Evolutionary conservation across 2,888 invertebrate species (phyloP).

Genomic region (Agrotis exclamationis): DNA sequence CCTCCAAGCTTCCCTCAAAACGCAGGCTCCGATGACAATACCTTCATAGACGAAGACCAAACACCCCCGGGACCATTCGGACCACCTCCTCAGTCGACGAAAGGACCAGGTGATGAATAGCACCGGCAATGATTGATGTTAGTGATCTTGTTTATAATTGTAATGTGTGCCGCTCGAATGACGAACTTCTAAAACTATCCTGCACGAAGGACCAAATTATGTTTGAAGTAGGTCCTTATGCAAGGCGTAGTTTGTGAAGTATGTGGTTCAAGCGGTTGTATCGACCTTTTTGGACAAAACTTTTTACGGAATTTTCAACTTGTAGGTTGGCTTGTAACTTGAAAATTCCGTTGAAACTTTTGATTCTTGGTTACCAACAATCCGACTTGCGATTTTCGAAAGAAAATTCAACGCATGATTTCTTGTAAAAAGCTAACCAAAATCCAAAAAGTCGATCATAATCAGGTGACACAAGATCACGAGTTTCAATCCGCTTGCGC

Average conservation of each 20-base stretch:
- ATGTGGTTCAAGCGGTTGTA: slow-evolving; percentile 28
- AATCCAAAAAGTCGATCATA: slow-evolving; percentile 56
- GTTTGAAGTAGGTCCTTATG: slow-evolving; percentile 20
- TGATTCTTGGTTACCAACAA: slow-evolving; percentile 46
- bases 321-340: slow-evolving; percentile 35
- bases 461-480: slow-evolving; percentile 80
- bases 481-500: slow-evolving; percentile 81
- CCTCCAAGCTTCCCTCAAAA: slow-evolving; percentile 65
- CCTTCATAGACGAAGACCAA: slow-evolving; percentile 81
- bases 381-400: slow-evolving; percentile 12
- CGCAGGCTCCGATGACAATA: slow-evolving; percentile 67
- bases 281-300: slow-evolving; percentile 53
- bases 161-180: slow-evolving; percentile 36
- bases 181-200: slow-evolving; percentile 16
- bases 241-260: background rate
- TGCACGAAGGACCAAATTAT: slow-evolving; percentile 26
- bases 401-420: slow-evolving; percentile 13
- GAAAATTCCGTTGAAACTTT: slow-evolving; percentile 52
- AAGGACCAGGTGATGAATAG: slow-evolving; percentile 90
- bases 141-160: slow-evolving; percentile 82
- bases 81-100: slow-evolving; percentile 81
- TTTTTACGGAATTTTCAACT: slow-evolving; percentile 52
- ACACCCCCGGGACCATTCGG: slow-evolving; percentile 79
- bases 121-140: slow-evolving; percentile 84
- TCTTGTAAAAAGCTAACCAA: slow-evolving; percentile 28